These are phyloP conservation scores for Ectemnius cavifrons DNA, from an alignment of 2,888 invertebrate species.

Conservation along the genomic window DNA sequence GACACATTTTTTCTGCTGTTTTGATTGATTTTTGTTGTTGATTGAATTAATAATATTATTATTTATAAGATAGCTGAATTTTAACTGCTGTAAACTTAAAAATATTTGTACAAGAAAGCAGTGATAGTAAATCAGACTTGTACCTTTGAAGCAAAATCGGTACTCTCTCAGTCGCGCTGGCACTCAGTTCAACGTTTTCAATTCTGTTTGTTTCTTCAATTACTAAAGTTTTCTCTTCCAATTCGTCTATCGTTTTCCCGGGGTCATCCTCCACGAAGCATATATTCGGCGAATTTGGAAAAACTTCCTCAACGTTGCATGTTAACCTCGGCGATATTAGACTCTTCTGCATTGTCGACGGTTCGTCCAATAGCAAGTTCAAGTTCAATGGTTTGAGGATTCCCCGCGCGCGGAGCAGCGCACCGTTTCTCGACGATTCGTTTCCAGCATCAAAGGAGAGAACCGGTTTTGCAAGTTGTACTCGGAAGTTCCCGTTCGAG, in stretches of 20 bases:
- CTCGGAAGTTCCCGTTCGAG: not conserved
- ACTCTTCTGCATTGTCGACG: constrained; percentile 2
- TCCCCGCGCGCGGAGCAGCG: not conserved
- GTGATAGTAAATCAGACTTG: no score
- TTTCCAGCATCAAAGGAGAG: not conserved
- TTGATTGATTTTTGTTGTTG: no score
- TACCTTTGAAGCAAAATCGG: constrained; percentile 24
- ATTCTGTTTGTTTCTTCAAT: not conserved
- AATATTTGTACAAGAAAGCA: no score
- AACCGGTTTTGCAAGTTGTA: not conserved
- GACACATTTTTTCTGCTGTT: not conserved
- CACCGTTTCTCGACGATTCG: not conserved
- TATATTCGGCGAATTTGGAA: constrained; percentile 64
- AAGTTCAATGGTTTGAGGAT: constrained; percentile 11
- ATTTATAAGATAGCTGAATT: not conserved
- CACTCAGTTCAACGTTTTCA: no score
- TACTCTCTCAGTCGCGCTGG: no score
- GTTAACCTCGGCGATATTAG: constrained; percentile 66
- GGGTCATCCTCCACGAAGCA: constrained; percentile 38
- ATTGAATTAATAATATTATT: no score
- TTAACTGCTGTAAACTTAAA: not conserved
- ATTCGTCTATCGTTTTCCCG: not conserved
- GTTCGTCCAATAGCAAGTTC: constrained; percentile 25
- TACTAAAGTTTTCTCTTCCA: not conserved
- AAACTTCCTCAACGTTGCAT: constrained; percentile 50